Conservation (phyloP, 2,797 vertebrate genomes). For the Helarctos malayanus region DNA sequence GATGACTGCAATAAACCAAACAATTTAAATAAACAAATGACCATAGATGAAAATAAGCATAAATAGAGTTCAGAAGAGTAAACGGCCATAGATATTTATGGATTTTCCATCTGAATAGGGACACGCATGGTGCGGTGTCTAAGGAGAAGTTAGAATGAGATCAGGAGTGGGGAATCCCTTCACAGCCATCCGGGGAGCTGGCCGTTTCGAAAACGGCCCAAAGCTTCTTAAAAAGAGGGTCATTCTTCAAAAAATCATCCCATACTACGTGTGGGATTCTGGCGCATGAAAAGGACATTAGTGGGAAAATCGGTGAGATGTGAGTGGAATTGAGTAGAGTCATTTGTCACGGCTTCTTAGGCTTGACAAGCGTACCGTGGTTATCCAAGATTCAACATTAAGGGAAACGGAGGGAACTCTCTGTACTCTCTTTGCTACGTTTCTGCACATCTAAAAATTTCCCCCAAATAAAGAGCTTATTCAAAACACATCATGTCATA, state of each 20-base stretch:
- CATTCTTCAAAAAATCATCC: background rate
- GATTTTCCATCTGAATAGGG: constrained; percentile 36
- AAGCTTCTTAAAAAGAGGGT: background rate
- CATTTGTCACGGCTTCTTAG: background rate
- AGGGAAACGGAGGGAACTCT: background rate
- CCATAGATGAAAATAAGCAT: constrained; percentile 48
- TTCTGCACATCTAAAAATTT: background rate
- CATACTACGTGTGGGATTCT: background rate
- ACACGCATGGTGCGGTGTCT: background rate
- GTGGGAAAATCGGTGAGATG: background rate
- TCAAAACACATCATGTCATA: background rate
- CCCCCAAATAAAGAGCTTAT: background rate
- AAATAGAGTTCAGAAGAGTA: background rate
- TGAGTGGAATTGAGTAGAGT: background rate
- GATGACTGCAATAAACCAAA: constrained; percentile 30
- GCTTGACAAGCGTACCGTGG: background rate
- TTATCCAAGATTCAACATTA: background rate
- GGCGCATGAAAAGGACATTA: background rate
- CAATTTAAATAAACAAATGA: constrained; percentile 73
- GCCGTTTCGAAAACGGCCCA: background rate
- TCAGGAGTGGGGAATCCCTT: background rate
- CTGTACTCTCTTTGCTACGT: background rate
- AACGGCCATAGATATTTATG: constrained; percentile 46
- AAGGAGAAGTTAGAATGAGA: background rate
- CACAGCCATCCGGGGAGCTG: background rate